Percentiles rank a stretch among this genome's conserved stretches.
Evolutionary conservation across 2,113 vertebrate species (phyloP).

Genomic region (Astatotilapia flaviijosephi): DNA sequence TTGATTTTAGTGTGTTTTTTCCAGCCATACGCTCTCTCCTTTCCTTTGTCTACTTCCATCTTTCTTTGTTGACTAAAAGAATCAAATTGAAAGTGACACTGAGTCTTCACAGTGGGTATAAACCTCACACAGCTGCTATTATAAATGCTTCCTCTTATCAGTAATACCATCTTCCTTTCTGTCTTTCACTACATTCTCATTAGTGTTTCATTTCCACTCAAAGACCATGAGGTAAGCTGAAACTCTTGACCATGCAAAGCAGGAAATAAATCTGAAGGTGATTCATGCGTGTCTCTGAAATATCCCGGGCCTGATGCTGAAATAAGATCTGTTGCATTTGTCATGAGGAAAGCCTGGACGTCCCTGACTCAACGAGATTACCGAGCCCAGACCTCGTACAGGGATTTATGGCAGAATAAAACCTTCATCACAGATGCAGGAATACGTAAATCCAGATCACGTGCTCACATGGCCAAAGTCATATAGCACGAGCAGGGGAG

Average conservation of each 20-base stretch:
- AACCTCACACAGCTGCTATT: neutral
- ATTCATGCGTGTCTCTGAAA: neutral
- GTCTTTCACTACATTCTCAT: neutral
- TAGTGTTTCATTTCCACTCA: neutral
- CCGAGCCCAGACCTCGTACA: neutral
- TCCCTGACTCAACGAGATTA: slow-evolving; percentile 56
- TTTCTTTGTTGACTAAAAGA: neutral
- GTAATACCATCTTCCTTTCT: neutral
- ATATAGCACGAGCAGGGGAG: neutral
- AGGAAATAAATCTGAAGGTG: neutral
- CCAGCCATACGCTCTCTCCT: neutral
- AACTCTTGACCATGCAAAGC: neutral
- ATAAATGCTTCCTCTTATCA: neutral
- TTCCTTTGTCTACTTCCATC: neutral
- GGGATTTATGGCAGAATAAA: slow-evolving; percentile 63
- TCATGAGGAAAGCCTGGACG: slow-evolving; percentile 42
- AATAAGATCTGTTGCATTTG: slow-evolving; percentile 43
- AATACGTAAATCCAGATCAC: slow-evolving; percentile 52
- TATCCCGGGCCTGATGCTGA: neutral
- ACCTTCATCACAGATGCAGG: slow-evolving; percentile 58
- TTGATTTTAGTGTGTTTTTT: neutral
- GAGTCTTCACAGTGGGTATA: neutral
- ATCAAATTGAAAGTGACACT: neutral
- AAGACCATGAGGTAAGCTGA: neutral
- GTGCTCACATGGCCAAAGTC: slow-evolving; percentile 6